These are phyloP conservation scores for Uloborus diversus DNA, from an alignment of 1,140 invertebrate species.

Conservation along the genomic window DNA sequence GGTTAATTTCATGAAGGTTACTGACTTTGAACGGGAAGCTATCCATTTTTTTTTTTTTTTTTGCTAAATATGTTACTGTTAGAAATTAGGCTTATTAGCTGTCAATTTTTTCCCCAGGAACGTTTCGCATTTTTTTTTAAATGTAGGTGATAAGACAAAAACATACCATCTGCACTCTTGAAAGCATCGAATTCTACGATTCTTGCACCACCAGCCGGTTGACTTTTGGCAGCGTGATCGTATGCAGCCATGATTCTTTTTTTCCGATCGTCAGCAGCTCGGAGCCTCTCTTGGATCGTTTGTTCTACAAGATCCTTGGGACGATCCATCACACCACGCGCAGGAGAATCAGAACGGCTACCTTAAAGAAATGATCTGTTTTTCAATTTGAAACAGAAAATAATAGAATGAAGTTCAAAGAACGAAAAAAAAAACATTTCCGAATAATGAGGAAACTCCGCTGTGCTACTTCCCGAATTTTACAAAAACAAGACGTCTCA, in stretches of 20 bases:
- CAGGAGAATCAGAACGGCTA: background rate
- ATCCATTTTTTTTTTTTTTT: too few species aligned
- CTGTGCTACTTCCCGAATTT: too few species aligned
- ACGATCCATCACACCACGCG: background rate
- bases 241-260: constrained; percentile 57
- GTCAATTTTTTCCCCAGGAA: too few species aligned
- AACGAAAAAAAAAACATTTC: too few species aligned
- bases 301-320: constrained; percentile 58
- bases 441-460: too few species aligned
- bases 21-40: too few species aligned
- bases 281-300: constrained; percentile 44
- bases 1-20: too few species aligned
- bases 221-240: constrained; percentile 57
- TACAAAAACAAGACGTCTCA: too few species aligned
- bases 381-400: background rate
- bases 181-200: constrained; percentile 58
- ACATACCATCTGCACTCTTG: constrained; percentile 58
- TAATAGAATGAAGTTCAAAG: too few species aligned
- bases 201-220: constrained; percentile 53
- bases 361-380: background rate
- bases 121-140: too few species aligned
- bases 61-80: too few species aligned
- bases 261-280: constrained; percentile 55
- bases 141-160: background rate
- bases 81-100: too few species aligned